Conservation (phyloP, 2,888 invertebrate genomes). For the Pimpla rufipes region DNA sequence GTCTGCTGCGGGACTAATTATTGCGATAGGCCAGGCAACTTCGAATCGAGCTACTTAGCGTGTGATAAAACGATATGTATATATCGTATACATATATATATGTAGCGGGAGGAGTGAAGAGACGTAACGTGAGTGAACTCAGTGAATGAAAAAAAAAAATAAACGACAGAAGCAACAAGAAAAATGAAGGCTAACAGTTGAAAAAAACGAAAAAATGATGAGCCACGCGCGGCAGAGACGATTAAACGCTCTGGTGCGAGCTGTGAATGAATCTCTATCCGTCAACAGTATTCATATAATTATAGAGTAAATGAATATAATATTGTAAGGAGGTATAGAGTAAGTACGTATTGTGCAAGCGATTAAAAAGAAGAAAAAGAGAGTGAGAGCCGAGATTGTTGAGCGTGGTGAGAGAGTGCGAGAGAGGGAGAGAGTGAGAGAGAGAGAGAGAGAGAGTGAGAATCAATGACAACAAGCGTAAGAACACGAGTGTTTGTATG, state of each 20-base stretch:
- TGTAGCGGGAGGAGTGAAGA: constrained; percentile 57
- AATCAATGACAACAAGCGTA: constrained; percentile 59
- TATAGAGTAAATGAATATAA: constrained; percentile 85
- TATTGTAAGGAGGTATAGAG: constrained; percentile 83
- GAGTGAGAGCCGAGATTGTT: constrained; percentile 32
- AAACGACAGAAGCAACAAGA: constrained; percentile 21
- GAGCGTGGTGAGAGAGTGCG: constrained; percentile 42
- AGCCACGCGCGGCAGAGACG: constrained; percentile 81
- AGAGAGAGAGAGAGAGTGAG: constrained; percentile 65
- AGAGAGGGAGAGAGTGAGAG: constrained; percentile 65
- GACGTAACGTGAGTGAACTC: constrained; percentile 63
- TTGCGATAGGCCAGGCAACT: constrained; percentile 64
- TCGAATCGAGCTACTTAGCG: constrained; percentile 69
- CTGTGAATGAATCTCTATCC: constrained; percentile 86
- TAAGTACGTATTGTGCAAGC: constrained; percentile 83
- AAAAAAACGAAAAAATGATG: constrained; percentile 71
- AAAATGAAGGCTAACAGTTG: constrained; percentile 54
- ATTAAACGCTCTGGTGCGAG: constrained; percentile 82
- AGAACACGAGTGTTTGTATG: constrained; percentile 55
- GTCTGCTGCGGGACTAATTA: constrained; percentile 57
- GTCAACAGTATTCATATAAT: constrained; percentile 86
- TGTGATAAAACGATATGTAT: constrained; percentile 72
- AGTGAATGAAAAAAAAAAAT: constrained; percentile 57
- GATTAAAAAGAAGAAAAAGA: constrained; percentile 70
- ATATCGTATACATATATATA: constrained; percentile 45